Evolutionary conservation across 2,113 vertebrate genomes (phyloP), one percentile per base, ranked within the genome.

Genomic region (Vidua chalybeata): DNA sequence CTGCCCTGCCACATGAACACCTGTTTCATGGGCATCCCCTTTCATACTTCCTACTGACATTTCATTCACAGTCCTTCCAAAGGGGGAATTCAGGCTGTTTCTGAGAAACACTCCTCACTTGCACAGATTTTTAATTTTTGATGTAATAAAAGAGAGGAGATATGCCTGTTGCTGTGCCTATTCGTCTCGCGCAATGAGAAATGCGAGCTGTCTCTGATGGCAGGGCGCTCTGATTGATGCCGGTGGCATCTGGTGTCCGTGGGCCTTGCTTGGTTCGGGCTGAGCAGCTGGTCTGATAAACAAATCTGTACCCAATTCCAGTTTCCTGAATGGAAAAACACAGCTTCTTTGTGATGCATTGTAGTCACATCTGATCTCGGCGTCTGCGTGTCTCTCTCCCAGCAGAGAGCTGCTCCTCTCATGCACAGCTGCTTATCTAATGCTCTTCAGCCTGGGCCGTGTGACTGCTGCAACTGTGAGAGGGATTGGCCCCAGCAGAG

Each of bases 251-350:
- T 97, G 96, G 76, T 96, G 86, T 92, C 96, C 77, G 0, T 28
- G 17, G 91, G 91, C 91, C 86, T 90, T 19, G 0, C 91, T 92
- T 2, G 0, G 52, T 88, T 86, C 0, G 5, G 89, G 80, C 91
- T 78, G 90, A 96, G 93, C 96, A 97, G 96, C 93, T 97, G 95
- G 68, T 74, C 96, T 87, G 80, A 95, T 83, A 94, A 97, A 96
- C 95, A 97, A 92, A 94, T 97, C 94, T 93, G 86, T 93, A 93
- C 91, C 93, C 86, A 81, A 84, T 95, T 93, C 91, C 89, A 92
- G 94, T 84, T 95, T 93, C 80, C 93, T 94, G 95, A 96, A 94
- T 96, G 89, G 94, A 94, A 97, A 96, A 97, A 95, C 89, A 94
- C 91, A 93, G 94, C 91, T 94, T 92, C 93, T 96, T 97, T 97